These are phyloP conservation scores for Cerastoderma edule DNA, from an alignment of 2,888 invertebrate species.

Conservation along the genomic window DNA sequence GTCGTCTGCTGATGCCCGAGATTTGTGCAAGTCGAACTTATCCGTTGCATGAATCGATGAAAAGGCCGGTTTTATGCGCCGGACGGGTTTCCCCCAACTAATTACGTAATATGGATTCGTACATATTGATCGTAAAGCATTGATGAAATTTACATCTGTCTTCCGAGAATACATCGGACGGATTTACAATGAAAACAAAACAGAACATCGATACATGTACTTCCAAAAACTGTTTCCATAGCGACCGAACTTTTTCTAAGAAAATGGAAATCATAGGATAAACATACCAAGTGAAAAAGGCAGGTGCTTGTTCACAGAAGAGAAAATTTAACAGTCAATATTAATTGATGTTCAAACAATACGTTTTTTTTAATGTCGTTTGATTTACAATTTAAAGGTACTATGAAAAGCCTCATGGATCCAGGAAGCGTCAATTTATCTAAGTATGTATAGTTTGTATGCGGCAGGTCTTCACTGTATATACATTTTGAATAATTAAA, in stretches of 20 bases:
- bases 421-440: no score
- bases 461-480: no score
- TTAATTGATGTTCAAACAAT: conserved; percentile 3
- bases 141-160: conserved; percentile 27
- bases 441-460: no score
- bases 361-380: no score
- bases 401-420: no score
- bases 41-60: neutral
- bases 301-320: neutral
- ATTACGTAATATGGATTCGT: conserved; percentile 21
- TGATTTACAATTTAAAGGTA: no score
- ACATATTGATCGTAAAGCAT: neutral
- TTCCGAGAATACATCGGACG: conserved; percentile 18
- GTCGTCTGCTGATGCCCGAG: neutral
- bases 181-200: no score
- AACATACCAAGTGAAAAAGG: neutral
- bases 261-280: neutral
- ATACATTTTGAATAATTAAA: no score
- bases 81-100: conserved; percentile 19
- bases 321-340: neutral
- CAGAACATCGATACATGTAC: conserved; percentile 5
- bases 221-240: conserved; percentile 9
- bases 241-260: neutral
- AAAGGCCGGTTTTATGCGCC: no score
- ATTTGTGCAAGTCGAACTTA: neutral